Percentiles rank a stretch among this genome's conserved stretches.
phyloP scores from a whole-genome alignment of 2,888 invertebrate genomes.

The Chloroclysta siterata region DNA sequence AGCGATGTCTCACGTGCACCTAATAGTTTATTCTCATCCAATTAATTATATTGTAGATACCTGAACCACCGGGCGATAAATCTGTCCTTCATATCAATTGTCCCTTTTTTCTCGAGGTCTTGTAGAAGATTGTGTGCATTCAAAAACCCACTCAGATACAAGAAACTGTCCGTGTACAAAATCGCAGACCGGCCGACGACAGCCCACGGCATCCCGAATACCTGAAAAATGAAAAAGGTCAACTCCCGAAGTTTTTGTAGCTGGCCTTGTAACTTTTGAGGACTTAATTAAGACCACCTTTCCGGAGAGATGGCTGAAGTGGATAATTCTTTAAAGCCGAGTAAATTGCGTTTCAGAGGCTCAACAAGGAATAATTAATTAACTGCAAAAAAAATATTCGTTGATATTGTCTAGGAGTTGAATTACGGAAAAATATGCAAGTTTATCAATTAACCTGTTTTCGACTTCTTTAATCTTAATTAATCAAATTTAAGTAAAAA shows the following conservation, averaged over 20 bases:
- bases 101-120: constrained; percentile 79
- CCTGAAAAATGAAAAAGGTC: constrained; percentile 54
- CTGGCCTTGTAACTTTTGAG: constrained; percentile 31
- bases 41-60: constrained; percentile 51
- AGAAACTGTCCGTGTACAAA: constrained; percentile 86
- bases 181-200: constrained; percentile 86
- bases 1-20: constrained; percentile 8
- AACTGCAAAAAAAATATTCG: not conserved
- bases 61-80: constrained; percentile 83
- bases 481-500: too few relatives aligned
- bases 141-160: constrained; percentile 85
- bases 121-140: constrained; percentile 82
- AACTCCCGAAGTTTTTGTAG: constrained; percentile 30
- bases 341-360: not conserved
- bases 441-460: too few relatives aligned
- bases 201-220: constrained; percentile 84
- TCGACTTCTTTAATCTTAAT: too few relatives aligned
- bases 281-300: constrained; percentile 31
- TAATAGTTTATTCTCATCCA: constrained; percentile 5
- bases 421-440: too few relatives aligned
- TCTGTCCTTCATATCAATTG: constrained; percentile 78
- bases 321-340: constrained; percentile 41
- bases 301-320: constrained; percentile 34
- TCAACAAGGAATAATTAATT: not conserved
- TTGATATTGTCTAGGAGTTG: too few relatives aligned